Conservation (phyloP, 1,140 invertebrate genomes). For the Neodiprion pinetum region DNA sequence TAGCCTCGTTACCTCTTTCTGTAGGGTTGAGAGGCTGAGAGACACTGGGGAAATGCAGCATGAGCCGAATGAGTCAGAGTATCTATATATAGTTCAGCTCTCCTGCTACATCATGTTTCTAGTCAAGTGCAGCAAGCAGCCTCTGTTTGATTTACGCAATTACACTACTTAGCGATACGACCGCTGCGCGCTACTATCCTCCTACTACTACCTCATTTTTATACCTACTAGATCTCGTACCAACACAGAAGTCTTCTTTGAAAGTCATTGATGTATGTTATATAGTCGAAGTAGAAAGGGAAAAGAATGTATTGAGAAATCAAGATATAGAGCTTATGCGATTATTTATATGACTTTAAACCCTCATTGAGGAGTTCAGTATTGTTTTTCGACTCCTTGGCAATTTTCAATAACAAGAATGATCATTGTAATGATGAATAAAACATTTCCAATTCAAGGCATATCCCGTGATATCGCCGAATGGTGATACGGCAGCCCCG, state of each 20-base stretch:
- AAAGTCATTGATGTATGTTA: too few species aligned
- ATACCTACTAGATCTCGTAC: too few species aligned
- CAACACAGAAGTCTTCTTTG: too few species aligned
- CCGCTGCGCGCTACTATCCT: background rate
- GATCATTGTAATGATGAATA: too few species aligned
- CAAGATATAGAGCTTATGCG: too few species aligned
- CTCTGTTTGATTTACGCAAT: constrained; percentile 49
- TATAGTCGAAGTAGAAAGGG: too few species aligned
- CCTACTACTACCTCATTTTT: too few species aligned
- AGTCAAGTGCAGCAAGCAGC: constrained; percentile 47
- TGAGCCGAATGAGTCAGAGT: background rate
- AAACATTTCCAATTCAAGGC: constrained; percentile 56
- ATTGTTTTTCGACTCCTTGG: too few species aligned
- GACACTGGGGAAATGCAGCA: background rate
- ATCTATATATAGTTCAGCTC: constrained; percentile 22
- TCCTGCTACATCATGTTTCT: constrained; percentile 47
- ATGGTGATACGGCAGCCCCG: constrained; percentile 54
- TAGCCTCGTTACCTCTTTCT: background rate
- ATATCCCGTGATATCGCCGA: constrained; percentile 67
- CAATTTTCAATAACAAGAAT: too few species aligned
- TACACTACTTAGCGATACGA: background rate
- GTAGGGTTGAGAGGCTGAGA: background rate
- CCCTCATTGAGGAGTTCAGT: too few species aligned
- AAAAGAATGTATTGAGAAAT: too few species aligned
- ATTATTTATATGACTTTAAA: too few species aligned